These are phyloP conservation scores for Sapayoa aenigma DNA, from an alignment of 2,113 vertebrate genomes.

Conservation along the genomic window DNA sequence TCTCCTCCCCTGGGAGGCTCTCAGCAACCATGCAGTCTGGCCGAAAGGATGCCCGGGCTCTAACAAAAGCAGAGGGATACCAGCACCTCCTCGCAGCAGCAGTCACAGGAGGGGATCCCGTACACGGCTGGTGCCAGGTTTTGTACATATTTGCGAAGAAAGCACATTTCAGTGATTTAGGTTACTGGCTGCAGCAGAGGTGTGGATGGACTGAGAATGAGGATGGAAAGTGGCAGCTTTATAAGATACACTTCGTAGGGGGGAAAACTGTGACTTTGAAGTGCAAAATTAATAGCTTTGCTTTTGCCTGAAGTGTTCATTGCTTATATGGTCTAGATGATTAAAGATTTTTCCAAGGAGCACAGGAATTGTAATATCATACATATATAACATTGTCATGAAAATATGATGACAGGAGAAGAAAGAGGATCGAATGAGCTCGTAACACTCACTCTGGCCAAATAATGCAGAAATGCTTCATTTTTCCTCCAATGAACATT, in stretches of 20 bases:
- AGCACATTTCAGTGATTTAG: background rate
- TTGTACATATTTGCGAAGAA: background rate
- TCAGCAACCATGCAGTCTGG: fast-evolving
- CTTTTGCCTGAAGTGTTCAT: background rate
- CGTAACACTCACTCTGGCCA: background rate
- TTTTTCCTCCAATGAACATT: background rate
- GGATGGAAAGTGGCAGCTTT: background rate
- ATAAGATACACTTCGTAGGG: background rate
- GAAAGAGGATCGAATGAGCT: background rate
- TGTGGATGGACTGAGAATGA: background rate
- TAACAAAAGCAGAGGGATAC: background rate
- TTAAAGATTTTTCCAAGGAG: background rate
- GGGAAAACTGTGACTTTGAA: background rate
- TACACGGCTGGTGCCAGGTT: background rate
- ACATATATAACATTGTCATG: background rate
- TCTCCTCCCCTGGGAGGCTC: background rate
- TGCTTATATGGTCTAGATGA: background rate
- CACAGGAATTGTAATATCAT: background rate
- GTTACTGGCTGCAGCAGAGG: background rate
- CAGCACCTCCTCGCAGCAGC: background rate
- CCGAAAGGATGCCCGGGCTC: background rate
- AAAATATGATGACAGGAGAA: background rate
- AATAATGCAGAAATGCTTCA: slow-evolving; percentile 15
- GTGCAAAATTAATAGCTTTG: background rate
- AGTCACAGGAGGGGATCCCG: background rate